Evolutionary conservation across 2,888 invertebrate species (phyloP), one percentile per base, ranked within the genome.

Genomic region (Branchellion lobata): DNA sequence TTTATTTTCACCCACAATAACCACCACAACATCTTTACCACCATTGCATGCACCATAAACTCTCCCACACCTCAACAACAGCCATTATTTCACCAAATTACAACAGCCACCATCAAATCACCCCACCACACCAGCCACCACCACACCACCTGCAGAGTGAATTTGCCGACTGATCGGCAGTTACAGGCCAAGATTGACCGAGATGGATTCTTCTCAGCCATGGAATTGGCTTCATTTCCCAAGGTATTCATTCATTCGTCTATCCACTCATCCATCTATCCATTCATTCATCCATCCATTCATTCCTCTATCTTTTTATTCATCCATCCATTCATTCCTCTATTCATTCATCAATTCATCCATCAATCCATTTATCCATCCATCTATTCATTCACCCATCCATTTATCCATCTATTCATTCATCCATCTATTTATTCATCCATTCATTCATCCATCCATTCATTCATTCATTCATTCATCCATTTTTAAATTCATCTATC

Each of bases 241-340:
- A 57, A 57, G 61, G 61, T 57, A 5, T 57, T n/a, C 61, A 57
- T 18, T n/a, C 61, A 57, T 57, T 3, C 24, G n/a, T 57, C 61
- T n/a, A 57, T 57, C 61, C 24, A 5, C 21, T n/a, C 24, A 24
- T 57, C 24, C 24, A 24, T 24, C 21, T 5, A 18, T 57, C 21
- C 61, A 57, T 57, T n/a, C n/a, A 57, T 57, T n/a, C 24, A 18
- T 57, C 61, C 61, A 57, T 57, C 61, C 61, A 24, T 57, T n/a
- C 24, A 5, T 57, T n/a, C 24, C 3, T 57, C 24, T 57, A 24
- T 24, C 61, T 5, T 57, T 57, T n/a, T n/a, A 24, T 57, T n/a
- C 5, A 24, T 57, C 61, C 21, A 18, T 18, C 61, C 61, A 57
- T 24, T n/a, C n/a, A 24, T 57, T n/a, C 24, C 14, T 40, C 40